Evolutionary conservation across 2,113 vertebrate genomes (phyloP), one percentile per base, ranked within the genome.

Genomic region (Scopus umbretta): DNA sequence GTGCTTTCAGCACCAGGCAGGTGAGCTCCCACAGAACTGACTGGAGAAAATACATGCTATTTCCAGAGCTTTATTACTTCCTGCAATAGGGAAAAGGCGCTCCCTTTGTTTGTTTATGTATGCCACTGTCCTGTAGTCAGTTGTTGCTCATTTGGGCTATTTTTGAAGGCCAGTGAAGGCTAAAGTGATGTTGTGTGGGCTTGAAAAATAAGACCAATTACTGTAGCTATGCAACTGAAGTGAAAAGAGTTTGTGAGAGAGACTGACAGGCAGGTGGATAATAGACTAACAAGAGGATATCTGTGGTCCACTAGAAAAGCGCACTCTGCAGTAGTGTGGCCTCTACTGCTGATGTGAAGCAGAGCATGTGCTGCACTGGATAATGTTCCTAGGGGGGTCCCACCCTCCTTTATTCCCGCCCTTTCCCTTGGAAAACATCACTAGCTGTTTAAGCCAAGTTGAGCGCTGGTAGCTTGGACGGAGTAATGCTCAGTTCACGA

Each of bases 191-290:
- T 74, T 80, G 27, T 50, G 49, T 16, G 27, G 47, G 61, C 36
- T 89, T 68, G 61, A 80, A 80, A 89, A 90, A 85, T 68, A 80
- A 68, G 74, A 55, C 23, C 47, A 89, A 90, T 80, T 90, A 93
- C 49, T 73, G 86, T 90, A 93, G 92, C 92, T 85, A 74, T 43
- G 80, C 80, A 85, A 90, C 80, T 90, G 86, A 90, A 90, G 62
- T 70, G 74, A 85, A 84, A 84, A 68, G 68, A 90, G 68, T 90
- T 92, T 90, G 68, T 45, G 55, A 90, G 80, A 17, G 68, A 68
- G 80, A 43, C 68, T 52, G 74, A 74, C 80, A 90, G 86, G 80
- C 55, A 63, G 86, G 74, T 74, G 49, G 63, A 52, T 70, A 80
- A 86, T 47, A 75, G 81, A 63, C 86, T 86, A 58, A 45, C 21